phyloP scores from a whole-genome alignment of 2,113 vertebrate genomes.

The Mustelus asterias region DNA sequence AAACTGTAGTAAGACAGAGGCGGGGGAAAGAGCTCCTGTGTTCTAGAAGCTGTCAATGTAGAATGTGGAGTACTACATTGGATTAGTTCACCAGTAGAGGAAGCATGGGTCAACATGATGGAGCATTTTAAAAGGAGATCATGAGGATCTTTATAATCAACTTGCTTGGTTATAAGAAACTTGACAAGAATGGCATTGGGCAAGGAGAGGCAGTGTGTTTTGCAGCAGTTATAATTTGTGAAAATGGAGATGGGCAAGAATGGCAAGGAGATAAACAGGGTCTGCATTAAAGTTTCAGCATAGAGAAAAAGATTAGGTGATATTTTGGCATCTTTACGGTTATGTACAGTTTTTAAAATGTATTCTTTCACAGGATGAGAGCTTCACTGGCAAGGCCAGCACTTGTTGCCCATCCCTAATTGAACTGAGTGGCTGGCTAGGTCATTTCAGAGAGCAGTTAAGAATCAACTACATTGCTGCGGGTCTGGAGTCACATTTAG shows the following conservation, averaged over 20 bases:
- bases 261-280: neutral
- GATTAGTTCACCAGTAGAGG: neutral
- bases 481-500: neutral
- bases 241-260: neutral
- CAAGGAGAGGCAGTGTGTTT: neutral
- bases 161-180: neutral
- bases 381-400: neutral
- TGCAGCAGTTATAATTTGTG: neutral
- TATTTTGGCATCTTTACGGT: neutral
- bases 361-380: neutral
- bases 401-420: neutral
- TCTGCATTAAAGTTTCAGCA: neutral
- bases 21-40: neutral
- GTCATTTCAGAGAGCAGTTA: neutral
- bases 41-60: neutral
- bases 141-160: neutral
- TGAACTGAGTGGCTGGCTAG: too few species aligned
- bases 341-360: neutral
- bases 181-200: neutral
- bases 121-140: neutral
- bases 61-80: neutral
- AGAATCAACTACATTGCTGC: neutral
- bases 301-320: neutral
- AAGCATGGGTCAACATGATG: neutral
- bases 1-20: neutral